These are phyloP conservation scores for Myotis yumanensis DNA, from an alignment of 2,113 vertebrate species.

Conservation along the genomic window DNA sequence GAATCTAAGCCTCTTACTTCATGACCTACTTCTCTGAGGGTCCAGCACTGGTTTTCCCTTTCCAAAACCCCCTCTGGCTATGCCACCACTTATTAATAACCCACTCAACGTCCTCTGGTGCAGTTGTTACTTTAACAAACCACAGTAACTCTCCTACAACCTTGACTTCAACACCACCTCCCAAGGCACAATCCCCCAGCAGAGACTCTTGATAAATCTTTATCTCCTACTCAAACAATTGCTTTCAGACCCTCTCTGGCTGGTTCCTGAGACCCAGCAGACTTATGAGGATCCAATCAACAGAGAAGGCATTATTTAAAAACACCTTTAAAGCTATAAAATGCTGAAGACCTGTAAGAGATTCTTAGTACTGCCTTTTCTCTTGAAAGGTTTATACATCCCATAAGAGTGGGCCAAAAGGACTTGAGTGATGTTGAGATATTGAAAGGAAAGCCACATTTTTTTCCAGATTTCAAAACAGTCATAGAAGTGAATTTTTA, in stretches of 20 bases:
- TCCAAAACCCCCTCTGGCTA: not conserved
- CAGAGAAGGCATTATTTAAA: slow-evolving; percentile 35
- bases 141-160: not conserved
- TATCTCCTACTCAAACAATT: not conserved
- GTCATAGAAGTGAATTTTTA: not conserved
- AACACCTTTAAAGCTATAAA: slow-evolving; percentile 44
- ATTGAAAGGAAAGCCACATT: not conserved
- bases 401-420: not conserved
- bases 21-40: not conserved
- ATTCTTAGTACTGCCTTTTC: not conserved
- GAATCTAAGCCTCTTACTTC: not conserved
- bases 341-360: slow-evolving; percentile 11
- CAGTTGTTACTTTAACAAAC: not conserved
- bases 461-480: slow-evolving; percentile 32
- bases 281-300: not conserved
- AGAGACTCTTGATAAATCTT: not conserved
- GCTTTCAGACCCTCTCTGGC: not conserved
- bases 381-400: slow-evolving; percentile 28
- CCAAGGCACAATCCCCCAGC: not conserved
- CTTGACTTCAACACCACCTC: not conserved
- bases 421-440: not conserved
- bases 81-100: not conserved
- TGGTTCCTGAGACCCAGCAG: not conserved
- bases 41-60: not conserved
- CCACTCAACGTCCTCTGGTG: not conserved